phyloP scores from a whole-genome alignment of 1,140 invertebrate genomes.

The Coptotermes formosanus region DNA sequence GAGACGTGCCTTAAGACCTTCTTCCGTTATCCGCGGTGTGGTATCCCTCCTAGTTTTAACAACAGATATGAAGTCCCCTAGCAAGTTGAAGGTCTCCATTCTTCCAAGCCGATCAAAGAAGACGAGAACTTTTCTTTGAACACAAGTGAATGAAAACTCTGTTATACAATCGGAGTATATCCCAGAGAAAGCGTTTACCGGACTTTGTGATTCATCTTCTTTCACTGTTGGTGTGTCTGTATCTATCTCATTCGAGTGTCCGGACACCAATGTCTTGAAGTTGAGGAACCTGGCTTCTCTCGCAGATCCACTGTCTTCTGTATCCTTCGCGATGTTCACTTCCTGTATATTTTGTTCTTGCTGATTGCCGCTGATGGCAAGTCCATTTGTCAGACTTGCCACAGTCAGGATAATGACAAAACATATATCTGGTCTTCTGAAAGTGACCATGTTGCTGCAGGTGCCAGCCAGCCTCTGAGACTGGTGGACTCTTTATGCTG shows the following conservation, averaged over 20 bases:
- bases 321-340: background rate
- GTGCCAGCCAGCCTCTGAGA: background rate
- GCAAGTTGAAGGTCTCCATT: constrained; percentile 36
- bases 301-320: background rate
- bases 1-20: constrained; percentile 36
- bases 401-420: background rate
- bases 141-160: constrained; percentile 38
- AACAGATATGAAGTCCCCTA: constrained; percentile 39
- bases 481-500: background rate
- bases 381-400: background rate
- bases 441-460: background rate
- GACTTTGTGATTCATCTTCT: constrained; percentile 28
- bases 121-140: constrained; percentile 39
- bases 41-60: constrained; percentile 40
- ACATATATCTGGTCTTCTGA: background rate
- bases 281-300: background rate
- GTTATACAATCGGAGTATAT: constrained; percentile 40
- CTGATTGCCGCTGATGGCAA: background rate
- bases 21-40: constrained; percentile 38
- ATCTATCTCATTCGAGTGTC: background rate
- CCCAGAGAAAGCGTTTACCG: constrained; percentile 35
- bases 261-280: background rate
- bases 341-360: background rate
- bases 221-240: constrained; percentile 26
- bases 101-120: constrained; percentile 39